Conservation (phyloP, 1,140 invertebrate species). For the Oncopodura yosiiana region DNA sequence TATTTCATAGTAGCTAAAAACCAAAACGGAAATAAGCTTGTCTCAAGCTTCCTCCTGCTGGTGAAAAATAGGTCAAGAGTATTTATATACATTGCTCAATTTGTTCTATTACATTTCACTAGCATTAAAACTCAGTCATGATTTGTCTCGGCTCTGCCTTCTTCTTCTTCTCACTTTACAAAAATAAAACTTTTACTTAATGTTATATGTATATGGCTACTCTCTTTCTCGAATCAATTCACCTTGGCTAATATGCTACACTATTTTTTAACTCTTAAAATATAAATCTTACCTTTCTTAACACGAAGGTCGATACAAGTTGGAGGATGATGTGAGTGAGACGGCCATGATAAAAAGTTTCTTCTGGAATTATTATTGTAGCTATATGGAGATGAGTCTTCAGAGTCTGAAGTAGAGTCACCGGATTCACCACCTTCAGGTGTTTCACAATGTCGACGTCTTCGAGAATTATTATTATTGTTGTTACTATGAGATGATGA, state of each 20-base stretch:
- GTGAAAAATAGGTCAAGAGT: slow-evolving; percentile 19
- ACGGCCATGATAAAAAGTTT: slow-evolving; percentile 27
- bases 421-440: slow-evolving; percentile 15
- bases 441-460: slow-evolving; percentile 12
- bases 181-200: too few species aligned
- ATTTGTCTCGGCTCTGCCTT: background rate
- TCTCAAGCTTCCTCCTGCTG: slow-evolving; percentile 8
- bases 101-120: background rate
- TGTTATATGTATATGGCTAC: too few species aligned
- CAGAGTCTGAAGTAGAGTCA: slow-evolving; percentile 24
- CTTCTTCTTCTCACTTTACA: background rate
- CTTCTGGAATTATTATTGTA: slow-evolving; percentile 25
- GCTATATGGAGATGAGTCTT: slow-evolving; percentile 25
- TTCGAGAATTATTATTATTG: too few species aligned
- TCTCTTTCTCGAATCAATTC: too few species aligned
- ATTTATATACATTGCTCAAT: background rate
- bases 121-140: background rate
- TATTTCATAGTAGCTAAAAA: background rate
- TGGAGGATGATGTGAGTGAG: slow-evolving; percentile 23
- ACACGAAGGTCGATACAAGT: slow-evolving; percentile 30
- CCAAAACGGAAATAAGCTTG: slow-evolving; percentile 17
- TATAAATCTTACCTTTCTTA: slow-evolving; percentile 34
- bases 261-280: too few species aligned
- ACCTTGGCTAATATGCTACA: too few species aligned
- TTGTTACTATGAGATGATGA: too few species aligned